These are phyloP conservation scores for Machimus rusticus DNA, from an alignment of 2,888 invertebrate genomes.

Conservation along the genomic window DNA sequence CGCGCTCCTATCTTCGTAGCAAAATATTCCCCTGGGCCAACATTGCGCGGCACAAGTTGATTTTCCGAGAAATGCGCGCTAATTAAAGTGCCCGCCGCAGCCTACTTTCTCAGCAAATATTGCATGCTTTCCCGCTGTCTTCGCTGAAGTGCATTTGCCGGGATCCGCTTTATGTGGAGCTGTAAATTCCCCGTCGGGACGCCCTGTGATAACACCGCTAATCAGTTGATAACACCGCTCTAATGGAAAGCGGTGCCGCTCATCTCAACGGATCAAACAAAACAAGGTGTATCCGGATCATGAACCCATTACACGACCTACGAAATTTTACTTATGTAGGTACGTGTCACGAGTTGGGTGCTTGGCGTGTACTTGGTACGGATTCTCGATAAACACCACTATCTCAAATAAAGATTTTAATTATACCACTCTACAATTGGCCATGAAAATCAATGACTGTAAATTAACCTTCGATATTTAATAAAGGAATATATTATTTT, in stretches of 20 bases:
- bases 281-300: background rate
- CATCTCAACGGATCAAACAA: background rate
- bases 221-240: conserved; percentile 1
- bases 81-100: conserved; percentile 24
- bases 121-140: background rate
- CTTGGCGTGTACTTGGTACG: background rate
- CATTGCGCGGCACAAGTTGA: background rate
- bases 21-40: background rate
- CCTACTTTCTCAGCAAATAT: conserved; percentile 22
- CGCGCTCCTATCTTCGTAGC: background rate
- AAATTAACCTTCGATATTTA: no score
- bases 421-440: no score
- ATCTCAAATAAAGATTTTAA: no score
- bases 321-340: background rate
- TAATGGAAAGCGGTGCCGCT: background rate
- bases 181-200: background rate
- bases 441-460: no score
- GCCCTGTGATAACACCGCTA: background rate
- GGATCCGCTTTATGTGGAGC: background rate
- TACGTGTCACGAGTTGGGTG: background rate
- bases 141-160: background rate
- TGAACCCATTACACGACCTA: background rate
- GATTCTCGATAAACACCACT: background rate
- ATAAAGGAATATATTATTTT: no score
- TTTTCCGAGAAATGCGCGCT: background rate